Conservation (phyloP, 2,113 vertebrate genomes). For the Ibidorhyncha struthersii region DNA sequence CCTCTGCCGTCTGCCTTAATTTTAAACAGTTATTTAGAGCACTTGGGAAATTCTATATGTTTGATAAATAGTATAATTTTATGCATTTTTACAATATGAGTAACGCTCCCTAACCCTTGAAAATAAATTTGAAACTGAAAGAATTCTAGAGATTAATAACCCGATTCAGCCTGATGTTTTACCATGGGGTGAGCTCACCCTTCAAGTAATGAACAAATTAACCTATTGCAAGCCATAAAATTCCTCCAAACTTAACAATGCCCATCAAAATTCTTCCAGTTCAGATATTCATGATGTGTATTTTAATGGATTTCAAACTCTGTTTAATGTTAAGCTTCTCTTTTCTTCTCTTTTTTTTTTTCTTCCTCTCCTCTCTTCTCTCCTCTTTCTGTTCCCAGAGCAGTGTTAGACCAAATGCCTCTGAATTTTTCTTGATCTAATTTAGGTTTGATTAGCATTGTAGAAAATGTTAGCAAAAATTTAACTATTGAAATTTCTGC, state of each 20-base stretch:
- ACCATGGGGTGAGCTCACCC: neutral
- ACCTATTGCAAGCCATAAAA: neutral
- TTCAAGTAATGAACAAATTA: neutral
- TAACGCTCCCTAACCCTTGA: neutral
- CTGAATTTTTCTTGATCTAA: neutral
- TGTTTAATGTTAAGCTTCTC: constrained; percentile 14
- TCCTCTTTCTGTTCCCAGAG: neutral
- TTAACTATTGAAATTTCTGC: neutral
- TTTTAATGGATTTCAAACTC: constrained; percentile 24
- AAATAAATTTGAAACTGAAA: neutral
- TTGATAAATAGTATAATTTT: neutral
- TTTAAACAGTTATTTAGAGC: neutral
- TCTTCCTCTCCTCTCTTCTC: neutral
- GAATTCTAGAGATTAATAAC: neutral
- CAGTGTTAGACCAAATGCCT: neutral
- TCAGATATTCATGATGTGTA: neutral
- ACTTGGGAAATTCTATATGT: neutral
- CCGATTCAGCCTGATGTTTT: neutral
- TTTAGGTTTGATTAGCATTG: neutral
- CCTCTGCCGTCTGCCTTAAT: neutral
- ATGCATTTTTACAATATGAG: neutral
- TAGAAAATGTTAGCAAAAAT: neutral
- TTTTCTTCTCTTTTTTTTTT: neutral
- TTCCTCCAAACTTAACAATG: neutral
- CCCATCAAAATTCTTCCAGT: constrained; percentile 25